Evolutionary conservation across 2,797 vertebrate species (phyloP).

Genomic region (Melanotaenia parkinsoni): DNA sequence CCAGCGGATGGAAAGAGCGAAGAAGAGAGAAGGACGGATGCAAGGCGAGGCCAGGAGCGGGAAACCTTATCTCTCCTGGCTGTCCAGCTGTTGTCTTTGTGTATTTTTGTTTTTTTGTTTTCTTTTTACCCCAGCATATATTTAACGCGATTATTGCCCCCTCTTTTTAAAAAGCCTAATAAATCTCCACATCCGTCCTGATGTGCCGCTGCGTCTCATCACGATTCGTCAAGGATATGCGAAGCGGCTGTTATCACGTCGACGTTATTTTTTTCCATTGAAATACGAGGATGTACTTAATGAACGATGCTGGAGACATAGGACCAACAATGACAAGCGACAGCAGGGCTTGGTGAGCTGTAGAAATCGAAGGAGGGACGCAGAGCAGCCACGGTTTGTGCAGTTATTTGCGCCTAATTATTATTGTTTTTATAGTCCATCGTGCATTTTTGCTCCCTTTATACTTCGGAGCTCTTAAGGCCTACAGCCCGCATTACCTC

Average conservation of each 20-base stretch:
- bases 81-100: conserved; percentile 52
- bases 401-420: conserved; percentile 59
- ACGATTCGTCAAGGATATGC: conserved; percentile 71
- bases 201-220: conserved; percentile 70
- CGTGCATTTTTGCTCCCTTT: conserved; percentile 18
- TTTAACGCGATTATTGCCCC: neutral
- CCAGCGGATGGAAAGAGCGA: conserved; percentile 61
- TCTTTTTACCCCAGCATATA: neutral
- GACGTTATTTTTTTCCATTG: conserved; percentile 55
- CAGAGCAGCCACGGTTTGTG: conserved; percentile 30
- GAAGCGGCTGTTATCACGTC: conserved; percentile 61
- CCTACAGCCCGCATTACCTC: conserved; percentile 64
- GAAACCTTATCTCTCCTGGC: conserved; percentile 48
- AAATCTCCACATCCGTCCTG: conserved; percentile 40
- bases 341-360: conserved; percentile 29
- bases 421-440: conserved; percentile 31
- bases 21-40: conserved; percentile 65
- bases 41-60: conserved; percentile 75
- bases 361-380: conserved; percentile 42
- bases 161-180: neutral
- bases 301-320: conserved; percentile 28
- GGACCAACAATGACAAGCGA: conserved; percentile 40
- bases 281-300: conserved; percentile 60
- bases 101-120: neutral
- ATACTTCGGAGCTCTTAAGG: conserved; percentile 49